phyloP scores from a whole-genome alignment of 2,797 vertebrate species.

The Octomys mimax region DNA sequence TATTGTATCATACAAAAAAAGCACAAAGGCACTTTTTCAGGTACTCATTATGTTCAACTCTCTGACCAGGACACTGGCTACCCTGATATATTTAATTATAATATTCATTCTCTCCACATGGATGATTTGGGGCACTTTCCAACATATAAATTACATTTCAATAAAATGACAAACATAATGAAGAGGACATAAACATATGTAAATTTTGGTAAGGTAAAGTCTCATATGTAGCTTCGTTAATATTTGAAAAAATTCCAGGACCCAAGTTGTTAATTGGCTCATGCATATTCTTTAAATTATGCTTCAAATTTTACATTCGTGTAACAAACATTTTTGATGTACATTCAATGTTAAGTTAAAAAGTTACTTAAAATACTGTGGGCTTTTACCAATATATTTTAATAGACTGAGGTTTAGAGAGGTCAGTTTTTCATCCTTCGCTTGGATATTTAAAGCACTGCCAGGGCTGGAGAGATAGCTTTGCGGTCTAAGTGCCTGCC shows the following conservation, averaged over 20 bases:
- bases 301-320: not conserved
- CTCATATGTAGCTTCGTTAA: not conserved
- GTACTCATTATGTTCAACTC: not conserved
- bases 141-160: not conserved
- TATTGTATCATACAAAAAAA: not conserved
- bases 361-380: not conserved
- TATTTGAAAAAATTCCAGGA: not conserved
- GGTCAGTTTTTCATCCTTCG: not conserved
- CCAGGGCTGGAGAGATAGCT: no score
- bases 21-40: not conserved
- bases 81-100: not conserved
- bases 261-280: not conserved
- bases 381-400: not conserved
- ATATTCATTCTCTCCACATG: not conserved
- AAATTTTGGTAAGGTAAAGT: not conserved
- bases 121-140: not conserved
- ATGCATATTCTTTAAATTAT: not conserved
- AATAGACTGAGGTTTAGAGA: slow-evolving; percentile 4
- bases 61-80: not conserved
- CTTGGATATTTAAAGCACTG: not conserved
- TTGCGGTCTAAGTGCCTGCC: no score
- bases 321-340: not conserved
- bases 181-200: not conserved
- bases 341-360: not conserved
- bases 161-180: not conserved